Conservation (phyloP, 2,888 invertebrate genomes). For the Cryptocheilus praepositus region DNA sequence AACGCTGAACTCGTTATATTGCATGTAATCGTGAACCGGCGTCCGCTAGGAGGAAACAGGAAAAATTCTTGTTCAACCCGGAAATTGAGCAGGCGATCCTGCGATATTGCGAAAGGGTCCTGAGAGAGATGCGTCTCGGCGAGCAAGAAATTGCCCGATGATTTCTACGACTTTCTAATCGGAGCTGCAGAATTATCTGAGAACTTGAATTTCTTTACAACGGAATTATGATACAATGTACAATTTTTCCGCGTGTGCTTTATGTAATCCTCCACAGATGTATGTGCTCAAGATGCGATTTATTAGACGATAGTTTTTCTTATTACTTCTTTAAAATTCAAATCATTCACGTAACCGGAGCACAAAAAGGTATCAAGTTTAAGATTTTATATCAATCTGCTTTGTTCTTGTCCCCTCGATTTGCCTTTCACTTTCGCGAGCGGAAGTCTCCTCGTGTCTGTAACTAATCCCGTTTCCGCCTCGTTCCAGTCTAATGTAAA, state of each 20-base stretch:
- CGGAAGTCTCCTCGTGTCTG: too few species aligned
- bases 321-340: too few species aligned
- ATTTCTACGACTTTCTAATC: not conserved
- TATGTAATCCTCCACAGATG: too few species aligned
- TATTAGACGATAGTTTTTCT: too few species aligned
- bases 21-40: slow-evolving; percentile 30
- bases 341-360: too few species aligned
- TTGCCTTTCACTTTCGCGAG: not conserved
- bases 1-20: slow-evolving; percentile 31
- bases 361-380: too few species aligned
- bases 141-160: slow-evolving; percentile 25
- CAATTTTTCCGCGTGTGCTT: too few species aligned
- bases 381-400: too few species aligned
- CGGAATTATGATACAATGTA: too few species aligned
- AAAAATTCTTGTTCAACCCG: slow-evolving; percentile 25
- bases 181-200: too few species aligned
- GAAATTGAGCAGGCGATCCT: slow-evolving; percentile 28
- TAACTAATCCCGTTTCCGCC: not conserved
- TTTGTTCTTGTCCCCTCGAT: not conserved
- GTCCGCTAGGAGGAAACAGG: slow-evolving; percentile 6
- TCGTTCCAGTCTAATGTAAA: slow-evolving; percentile 11
- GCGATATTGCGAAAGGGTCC: slow-evolving; percentile 10
- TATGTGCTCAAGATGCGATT: too few species aligned
- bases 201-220: too few species aligned
- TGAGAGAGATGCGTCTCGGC: slow-evolving; percentile 7